phyloP scores from a whole-genome alignment of 2,888 invertebrate genomes.

The Andrena chrysosceles region DNA sequence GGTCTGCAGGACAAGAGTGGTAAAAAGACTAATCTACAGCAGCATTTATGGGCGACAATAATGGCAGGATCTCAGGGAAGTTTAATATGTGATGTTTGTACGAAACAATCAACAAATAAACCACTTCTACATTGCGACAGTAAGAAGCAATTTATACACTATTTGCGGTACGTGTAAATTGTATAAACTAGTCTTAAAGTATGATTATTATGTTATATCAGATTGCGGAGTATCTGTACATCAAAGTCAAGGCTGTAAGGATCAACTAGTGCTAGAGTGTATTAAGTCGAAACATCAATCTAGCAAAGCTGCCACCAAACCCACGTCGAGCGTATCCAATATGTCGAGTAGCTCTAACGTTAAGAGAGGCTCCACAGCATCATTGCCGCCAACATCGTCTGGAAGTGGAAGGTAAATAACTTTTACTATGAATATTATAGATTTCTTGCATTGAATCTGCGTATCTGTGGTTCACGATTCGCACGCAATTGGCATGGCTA shows the following conservation, averaged over 20 bases:
- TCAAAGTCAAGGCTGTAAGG: slow-evolving; percentile 93
- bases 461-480: slow-evolving; percentile 80
- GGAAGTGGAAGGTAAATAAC: slow-evolving; percentile 82
- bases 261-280: slow-evolving; percentile 92
- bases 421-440: slow-evolving; percentile 45
- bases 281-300: slow-evolving; percentile 87
- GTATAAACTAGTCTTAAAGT: neutral
- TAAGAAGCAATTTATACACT: slow-evolving; percentile 85
- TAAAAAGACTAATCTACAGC: slow-evolving; percentile 85
- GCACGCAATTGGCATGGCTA: slow-evolving; percentile 81
- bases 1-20: slow-evolving; percentile 90
- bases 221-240: slow-evolving; percentile 95
- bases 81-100: slow-evolving; percentile 92
- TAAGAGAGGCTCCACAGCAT: slow-evolving; percentile 82
- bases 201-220: slow-evolving; percentile 78
- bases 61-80: slow-evolving; percentile 88
- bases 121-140: slow-evolving; percentile 94
- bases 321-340: slow-evolving; percentile 79
- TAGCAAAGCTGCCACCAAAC: slow-evolving; percentile 82
- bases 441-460: slow-evolving; percentile 78
- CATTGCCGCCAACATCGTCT: slow-evolving; percentile 79
- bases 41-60: slow-evolving; percentile 90
- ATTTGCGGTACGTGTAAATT: neutral
- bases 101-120: slow-evolving; percentile 91
- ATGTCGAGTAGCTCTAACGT: slow-evolving; percentile 76